Percentiles rank a stretch among this genome's conserved stretches.
These are phyloP conservation scores for Hirudinaria manillensis DNA, from an alignment of 2,888 invertebrate genomes.

Conservation along the genomic window DNA sequence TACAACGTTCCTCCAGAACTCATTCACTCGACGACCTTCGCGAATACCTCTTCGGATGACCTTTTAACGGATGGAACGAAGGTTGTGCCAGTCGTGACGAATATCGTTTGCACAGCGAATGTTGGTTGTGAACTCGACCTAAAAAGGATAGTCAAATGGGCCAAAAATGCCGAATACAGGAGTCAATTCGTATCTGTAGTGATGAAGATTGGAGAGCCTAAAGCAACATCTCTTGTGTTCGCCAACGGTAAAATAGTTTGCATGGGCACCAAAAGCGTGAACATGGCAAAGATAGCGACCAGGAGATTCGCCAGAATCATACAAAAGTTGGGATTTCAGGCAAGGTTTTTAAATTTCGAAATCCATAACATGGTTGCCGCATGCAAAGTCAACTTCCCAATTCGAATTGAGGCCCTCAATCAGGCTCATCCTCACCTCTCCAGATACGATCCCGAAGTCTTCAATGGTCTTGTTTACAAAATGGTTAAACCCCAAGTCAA, in stretches of 20 bases:
- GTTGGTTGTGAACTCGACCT: constrained; percentile 3
- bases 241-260: constrained; percentile 82
- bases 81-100: neutral
- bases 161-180: neutral
- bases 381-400: constrained; percentile 79
- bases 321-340: constrained; percentile 74
- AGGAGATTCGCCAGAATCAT: constrained; percentile 77
- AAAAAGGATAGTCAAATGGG: neutral
- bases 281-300: constrained; percentile 70
- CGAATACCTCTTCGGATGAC: no score
- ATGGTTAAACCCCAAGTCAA: neutral
- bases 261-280: constrained; percentile 76
- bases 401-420: constrained; percentile 71
- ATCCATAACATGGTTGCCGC: constrained; percentile 82
- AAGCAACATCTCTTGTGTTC: constrained; percentile 75
- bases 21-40: no score
- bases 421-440: constrained; percentile 75
- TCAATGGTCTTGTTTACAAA: neutral
- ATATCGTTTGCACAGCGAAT: neutral
- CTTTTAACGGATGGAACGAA: neutral
- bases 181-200: constrained; percentile 85
- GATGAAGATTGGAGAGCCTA: constrained; percentile 78
- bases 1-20: no score
- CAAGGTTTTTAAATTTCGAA: constrained; percentile 72
- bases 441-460: constrained; percentile 29